Conservation (phyloP, 2,888 invertebrate species). For the Dorcus parallelipipedus region DNA sequence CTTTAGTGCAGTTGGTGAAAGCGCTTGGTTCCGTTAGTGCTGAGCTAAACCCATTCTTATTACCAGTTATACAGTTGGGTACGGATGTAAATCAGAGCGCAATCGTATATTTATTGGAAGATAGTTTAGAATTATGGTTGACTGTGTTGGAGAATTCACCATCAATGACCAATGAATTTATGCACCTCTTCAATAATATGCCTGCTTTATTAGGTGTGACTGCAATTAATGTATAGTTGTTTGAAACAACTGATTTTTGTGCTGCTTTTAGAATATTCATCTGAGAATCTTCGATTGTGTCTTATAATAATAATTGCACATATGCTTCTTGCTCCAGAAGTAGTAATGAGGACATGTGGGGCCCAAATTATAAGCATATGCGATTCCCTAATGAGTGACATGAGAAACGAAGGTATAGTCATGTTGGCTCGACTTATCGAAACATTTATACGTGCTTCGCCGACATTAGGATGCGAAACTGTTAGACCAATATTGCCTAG, state of each 20-base stretch:
- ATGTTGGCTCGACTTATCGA: slow-evolving; percentile 73
- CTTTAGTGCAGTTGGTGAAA: slow-evolving; percentile 81
- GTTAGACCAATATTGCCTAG: slow-evolving; percentile 62
- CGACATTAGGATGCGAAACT: slow-evolving; percentile 69
- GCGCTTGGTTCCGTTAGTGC: slow-evolving; percentile 57
- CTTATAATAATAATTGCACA: slow-evolving; percentile 82
- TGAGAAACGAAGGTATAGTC: slow-evolving; percentile 70
- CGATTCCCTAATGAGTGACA: slow-evolving; percentile 72
- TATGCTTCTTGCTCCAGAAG: slow-evolving; percentile 72
- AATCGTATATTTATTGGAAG: slow-evolving; percentile 88
- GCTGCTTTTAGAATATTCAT: slow-evolving; percentile 63
- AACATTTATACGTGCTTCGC: slow-evolving; percentile 70
- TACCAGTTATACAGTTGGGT: slow-evolving; percentile 67
- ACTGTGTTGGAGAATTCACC: slow-evolving; percentile 77
- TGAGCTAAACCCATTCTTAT: slow-evolving; percentile 60
- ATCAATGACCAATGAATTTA: slow-evolving; percentile 60
- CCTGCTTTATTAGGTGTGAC: slow-evolving; percentile 65
- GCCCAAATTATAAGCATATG: slow-evolving; percentile 66
- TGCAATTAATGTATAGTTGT: not conserved
- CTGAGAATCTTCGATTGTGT: slow-evolving; percentile 76
- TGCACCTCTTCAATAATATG: slow-evolving; percentile 73
- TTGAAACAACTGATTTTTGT: not conserved
- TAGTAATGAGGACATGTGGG: slow-evolving; percentile 72
- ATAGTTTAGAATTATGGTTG: slow-evolving; percentile 88
- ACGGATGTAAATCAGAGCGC: slow-evolving; percentile 76